Evolutionary conservation across 1,140 invertebrate species (phyloP), one percentile per base, ranked within the genome.

Genomic region (Atta texana): DNA sequence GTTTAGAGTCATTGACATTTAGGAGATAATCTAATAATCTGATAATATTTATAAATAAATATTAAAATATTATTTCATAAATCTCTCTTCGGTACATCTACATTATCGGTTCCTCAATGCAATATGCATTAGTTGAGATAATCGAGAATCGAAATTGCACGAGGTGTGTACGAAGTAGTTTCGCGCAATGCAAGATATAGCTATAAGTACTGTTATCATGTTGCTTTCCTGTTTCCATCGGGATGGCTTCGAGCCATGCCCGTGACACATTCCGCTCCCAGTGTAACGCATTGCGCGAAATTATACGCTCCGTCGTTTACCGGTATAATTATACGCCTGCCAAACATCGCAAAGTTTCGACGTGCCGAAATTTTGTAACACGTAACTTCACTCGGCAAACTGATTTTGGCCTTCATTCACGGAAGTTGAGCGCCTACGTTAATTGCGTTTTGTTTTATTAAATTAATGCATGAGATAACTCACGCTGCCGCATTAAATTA

Each of bases 121-220:
- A 74, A n/a, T 28, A 18, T 61, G 34, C 39, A 10, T 57, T 51
- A 49, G 39, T 53, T 63, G 28, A 69, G 61, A 69, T 82, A 68
- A 53, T 34, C 31, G 68, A 74, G 80, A 84, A 84, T 89, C 78
- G 88, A 89, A 89, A 91, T 75, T 69, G 66, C 44, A 57, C 69
- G 55, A 75, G 69, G 57, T 84, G 57, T 75, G 39, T 34, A 24
- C 57, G 80, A 84, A 84, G 44, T 84, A 84, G 57, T 84, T 84
- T 75, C 34, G 55, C 69, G 16, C 69, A 49, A 44, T 49, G 55
- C 69, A 57, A 76, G 78, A 75, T 87, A 90, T 85, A 80, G 76
- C 85, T 78, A 77, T 39, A 64, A 69, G 61, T 82, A 66, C 76
- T 59, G 84, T 91, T 91, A 90, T 90, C 87, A 74, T 87, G 78